Base-by-base conservation (phyloP, 2,797 vertebrate genomes). In the Cryptoblepharus egeriae region DNA sequence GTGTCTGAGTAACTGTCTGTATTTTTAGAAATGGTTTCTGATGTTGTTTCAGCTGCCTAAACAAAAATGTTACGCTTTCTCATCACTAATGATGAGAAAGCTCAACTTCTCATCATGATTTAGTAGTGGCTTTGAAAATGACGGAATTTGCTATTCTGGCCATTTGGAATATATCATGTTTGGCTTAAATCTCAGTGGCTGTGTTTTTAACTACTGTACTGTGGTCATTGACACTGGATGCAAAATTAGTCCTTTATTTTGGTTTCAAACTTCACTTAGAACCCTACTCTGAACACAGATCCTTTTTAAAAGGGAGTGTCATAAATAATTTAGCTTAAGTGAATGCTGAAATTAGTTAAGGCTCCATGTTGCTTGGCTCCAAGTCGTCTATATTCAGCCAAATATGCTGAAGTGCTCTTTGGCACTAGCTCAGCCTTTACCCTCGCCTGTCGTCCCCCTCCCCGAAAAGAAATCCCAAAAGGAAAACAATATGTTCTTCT, bases 251-350 rank as follows among this genome's bases (percentile, higher is more conserved):
- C 88, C 84, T 92, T 92, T 90, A 84, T 77, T 90, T 86, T 90
- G 87, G 9, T 81, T 52, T 76, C 83, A 79, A 75, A 89, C 58
- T 64, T 76, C 42, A 71, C 57, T 73, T 84, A 81, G 37, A 76
- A 75, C 80, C 87, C 86, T 90, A 90, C 77, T 88, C 88, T 92
- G 94, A 93, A 77, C 84, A 89, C 86, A 88, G 88, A 39, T 77
- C 35, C 70, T 18, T 39, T 57, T 35, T 72, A 80, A 85, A 68
- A 75, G 80, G 83, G 90, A 90, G 87, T 89, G 92, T 94, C 93
- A 94, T 95, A 96, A 96, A 96, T 96, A 95, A 96, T 96, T 95
- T 94, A 88, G 91, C 93, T 93, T 94, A 94, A 95, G 90, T 95
- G 94, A 96, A 96, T 89, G 94, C 91, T 95, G 95, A 95, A 96